phyloP scores from a whole-genome alignment of 2,797 vertebrate genomes.

The Phyllotis vaccarum region DNA sequence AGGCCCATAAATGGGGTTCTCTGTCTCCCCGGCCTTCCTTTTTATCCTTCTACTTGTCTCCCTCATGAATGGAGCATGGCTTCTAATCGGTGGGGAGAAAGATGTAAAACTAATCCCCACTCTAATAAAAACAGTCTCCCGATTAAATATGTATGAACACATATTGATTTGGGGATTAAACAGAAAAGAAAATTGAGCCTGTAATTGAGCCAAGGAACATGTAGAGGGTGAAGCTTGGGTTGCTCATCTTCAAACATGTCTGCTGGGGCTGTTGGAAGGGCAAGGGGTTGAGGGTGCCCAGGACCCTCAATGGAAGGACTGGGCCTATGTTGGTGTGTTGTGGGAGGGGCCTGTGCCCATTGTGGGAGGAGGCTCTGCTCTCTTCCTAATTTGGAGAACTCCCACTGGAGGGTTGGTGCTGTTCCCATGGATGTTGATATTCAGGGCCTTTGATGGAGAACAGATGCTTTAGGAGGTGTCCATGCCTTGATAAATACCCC shows the following conservation, averaged over 20 bases:
- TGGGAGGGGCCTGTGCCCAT: neutral
- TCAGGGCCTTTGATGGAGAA: neutral
- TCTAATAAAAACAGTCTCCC: constrained; percentile 80
- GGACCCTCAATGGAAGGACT: no score
- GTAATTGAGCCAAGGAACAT: constrained; percentile 79
- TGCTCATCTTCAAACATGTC: constrained; percentile 70
- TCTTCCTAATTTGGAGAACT: neutral
- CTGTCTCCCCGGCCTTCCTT: neutral
- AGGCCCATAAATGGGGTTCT: fast-evolving
- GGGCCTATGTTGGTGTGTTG: neutral
- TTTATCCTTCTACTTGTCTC: neutral
- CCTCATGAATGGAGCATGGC: neutral
- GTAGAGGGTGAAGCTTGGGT: constrained; percentile 59
- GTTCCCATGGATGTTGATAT: neutral
- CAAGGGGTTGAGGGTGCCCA: neutral
- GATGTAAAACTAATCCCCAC: constrained; percentile 78
- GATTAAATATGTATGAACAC: constrained; percentile 82
- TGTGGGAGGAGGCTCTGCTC: neutral
- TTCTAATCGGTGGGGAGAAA: constrained; percentile 69
- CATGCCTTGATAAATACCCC: neutral
- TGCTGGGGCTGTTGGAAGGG: neutral
- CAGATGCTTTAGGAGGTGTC: neutral
- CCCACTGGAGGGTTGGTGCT: neutral
- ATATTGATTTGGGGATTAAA: constrained; percentile 85
- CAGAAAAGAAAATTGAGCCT: constrained; percentile 82